Evolutionary conservation across 2,113 vertebrate species (phyloP).

Genomic region (Grus americana): DNA sequence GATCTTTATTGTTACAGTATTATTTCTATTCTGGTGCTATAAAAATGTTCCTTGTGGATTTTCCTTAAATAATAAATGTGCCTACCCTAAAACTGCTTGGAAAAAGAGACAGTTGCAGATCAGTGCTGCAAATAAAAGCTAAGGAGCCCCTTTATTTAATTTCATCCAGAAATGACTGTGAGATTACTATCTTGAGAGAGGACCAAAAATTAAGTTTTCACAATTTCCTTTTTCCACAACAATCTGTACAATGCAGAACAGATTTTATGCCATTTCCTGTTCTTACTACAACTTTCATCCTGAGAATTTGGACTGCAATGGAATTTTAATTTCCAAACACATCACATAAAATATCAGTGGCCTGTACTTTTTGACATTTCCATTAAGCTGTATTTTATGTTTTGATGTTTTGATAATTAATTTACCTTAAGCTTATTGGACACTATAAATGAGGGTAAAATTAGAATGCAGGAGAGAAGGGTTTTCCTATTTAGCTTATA

Average conservation of each 20-base stretch:
- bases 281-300: neutral
- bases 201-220: constrained; percentile 28
- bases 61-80: constrained; percentile 59
- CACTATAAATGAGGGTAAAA: neutral
- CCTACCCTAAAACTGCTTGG: constrained; percentile 13
- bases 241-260: neutral
- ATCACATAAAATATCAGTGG: neutral
- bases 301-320: neutral
- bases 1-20: constrained; percentile 67
- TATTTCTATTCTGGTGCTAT: constrained; percentile 62
- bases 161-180: neutral
- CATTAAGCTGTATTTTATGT: neutral
- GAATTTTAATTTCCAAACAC: constrained; percentile 5
- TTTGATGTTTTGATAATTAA: neutral
- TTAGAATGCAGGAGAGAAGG: neutral
- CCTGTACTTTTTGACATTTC: neutral
- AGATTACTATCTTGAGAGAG: constrained; percentile 14
- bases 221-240: neutral
- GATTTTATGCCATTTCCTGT: neutral
- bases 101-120: constrained; percentile 10
- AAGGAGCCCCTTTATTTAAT: constrained; percentile 45
- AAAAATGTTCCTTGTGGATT: constrained; percentile 62
- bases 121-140: constrained; percentile 49
- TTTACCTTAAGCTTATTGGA: neutral
- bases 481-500: neutral